Evolutionary conservation across 2,797 vertebrate species (phyloP).

Genomic region (Xiphophorus birchmanni): DNA sequence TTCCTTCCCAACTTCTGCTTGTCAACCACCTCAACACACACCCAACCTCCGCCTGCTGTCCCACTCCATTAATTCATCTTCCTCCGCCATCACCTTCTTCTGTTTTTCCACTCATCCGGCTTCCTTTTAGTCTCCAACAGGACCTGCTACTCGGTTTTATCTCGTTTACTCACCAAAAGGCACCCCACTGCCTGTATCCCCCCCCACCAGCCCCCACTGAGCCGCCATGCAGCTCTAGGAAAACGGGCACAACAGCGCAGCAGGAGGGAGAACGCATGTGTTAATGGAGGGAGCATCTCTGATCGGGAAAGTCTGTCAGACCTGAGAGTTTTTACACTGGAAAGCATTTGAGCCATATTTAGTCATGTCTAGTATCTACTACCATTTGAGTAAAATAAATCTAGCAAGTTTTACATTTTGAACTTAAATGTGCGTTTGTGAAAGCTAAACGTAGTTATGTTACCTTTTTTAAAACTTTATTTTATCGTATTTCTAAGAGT

Average conservation of each 20-base stretch:
- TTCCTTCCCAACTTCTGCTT: conserved; percentile 15
- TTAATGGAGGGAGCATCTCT: conserved; percentile 12
- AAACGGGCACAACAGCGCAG: conserved; percentile 36
- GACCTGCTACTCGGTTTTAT: conserved; percentile 23
- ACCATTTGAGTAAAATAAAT: no score
- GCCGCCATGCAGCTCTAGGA: conserved; percentile 30
- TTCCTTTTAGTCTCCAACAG: conserved; percentile 1
- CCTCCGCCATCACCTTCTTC: conserved; percentile 8
- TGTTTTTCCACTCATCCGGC: conserved; percentile 13
- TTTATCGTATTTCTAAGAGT: no score
- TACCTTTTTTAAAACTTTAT: no score
- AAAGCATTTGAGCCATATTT: no score
- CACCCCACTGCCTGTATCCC: conserved; percentile 31
- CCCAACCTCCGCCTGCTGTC: conserved; percentile 12
- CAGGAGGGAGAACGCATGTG: conserved; percentile 30
- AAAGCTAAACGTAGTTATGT: no score
- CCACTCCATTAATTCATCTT: conserved; percentile 11
- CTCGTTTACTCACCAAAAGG: conserved; percentile 44
- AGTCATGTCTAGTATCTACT: no score
- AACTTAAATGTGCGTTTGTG: no score
- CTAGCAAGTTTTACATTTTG: no score
- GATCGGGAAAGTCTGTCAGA: conserved; percentile 14
- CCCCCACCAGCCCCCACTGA: background rate
- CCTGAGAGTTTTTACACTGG: conserved; percentile 29
- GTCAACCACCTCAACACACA: background rate